Percentiles rank a stretch among this genome's conserved stretches.
Conservation (phyloP, 2,113 vertebrate genomes). For the Gila orcuttii region DNA sequence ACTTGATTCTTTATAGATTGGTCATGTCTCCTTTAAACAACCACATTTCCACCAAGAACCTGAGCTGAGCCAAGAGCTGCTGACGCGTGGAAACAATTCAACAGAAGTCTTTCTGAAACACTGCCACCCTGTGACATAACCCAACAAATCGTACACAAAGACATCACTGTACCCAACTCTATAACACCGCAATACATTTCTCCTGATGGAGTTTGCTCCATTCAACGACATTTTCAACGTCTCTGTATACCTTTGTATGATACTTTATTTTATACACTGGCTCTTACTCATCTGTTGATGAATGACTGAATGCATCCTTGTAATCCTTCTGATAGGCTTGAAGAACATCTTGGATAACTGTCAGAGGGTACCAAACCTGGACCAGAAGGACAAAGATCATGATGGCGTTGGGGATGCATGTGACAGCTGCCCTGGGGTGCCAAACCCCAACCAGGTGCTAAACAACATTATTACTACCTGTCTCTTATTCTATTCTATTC, state of each 20-base stretch:
- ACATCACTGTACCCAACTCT: conserved; percentile 14
- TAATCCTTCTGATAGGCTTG: conserved; percentile 76
- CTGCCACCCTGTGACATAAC: conserved; percentile 55
- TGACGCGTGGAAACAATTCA: conserved; percentile 75
- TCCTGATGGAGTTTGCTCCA: conserved; percentile 6
- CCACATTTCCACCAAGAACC: conserved; percentile 69
- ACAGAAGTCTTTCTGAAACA: conserved; percentile 61
- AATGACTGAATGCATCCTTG: background rate
- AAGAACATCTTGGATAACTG: conserved; percentile 96
- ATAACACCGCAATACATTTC: background rate
- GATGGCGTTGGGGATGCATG: conserved; percentile 95
- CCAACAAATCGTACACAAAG: conserved; percentile 48
- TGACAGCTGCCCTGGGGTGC: conserved; percentile 91
- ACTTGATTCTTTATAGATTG: conserved; percentile 67
- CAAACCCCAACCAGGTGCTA: conserved; percentile 93
- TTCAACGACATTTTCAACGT: conserved; percentile 17
- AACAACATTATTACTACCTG: background rate
- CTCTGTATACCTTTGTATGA: background rate
- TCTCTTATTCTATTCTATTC: background rate
- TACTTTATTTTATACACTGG: background rate
- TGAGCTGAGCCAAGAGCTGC: conserved; percentile 68
- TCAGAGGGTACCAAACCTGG: conserved; percentile 82
- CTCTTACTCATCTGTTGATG: background rate
- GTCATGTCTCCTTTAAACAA: conserved; percentile 72
- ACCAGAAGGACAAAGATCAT: conserved; percentile 86